phyloP scores from a whole-genome alignment of 53 echinoderm and acorn worm species.

The Mesocentrotus franciscanus region DNA sequence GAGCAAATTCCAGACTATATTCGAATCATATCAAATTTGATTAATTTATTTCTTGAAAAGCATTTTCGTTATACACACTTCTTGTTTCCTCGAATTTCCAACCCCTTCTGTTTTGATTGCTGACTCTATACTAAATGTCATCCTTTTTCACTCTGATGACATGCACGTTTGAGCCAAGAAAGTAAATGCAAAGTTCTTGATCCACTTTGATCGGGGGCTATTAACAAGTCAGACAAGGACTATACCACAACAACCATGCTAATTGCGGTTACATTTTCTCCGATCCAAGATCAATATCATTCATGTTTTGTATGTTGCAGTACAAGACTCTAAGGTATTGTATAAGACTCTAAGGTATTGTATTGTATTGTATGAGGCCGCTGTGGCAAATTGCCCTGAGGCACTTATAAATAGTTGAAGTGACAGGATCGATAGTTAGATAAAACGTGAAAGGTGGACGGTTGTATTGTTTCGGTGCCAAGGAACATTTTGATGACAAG shows the following conservation, averaged over 20 bases:
- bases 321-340: not conserved
- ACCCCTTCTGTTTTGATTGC: too few relatives aligned
- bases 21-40: too few relatives aligned
- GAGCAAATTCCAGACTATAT: too few relatives aligned
- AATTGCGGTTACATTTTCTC: not conserved
- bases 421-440: not conserved
- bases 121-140: not conserved
- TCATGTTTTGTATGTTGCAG: not conserved
- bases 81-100: too few relatives aligned
- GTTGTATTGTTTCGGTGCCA: not conserved
- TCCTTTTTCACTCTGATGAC: not conserved
- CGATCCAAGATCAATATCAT: not conserved
- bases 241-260: not conserved
- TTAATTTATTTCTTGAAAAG: too few relatives aligned
- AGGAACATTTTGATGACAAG: conserved; percentile 15
- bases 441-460: not conserved
- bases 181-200: not conserved
- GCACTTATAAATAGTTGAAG: conserved; percentile 16
- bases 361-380: not conserved
- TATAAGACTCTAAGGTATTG: not conserved
- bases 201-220: not conserved
- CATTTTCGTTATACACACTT: too few relatives aligned
- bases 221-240: not conserved
- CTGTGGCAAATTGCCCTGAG: conserved; percentile 20
- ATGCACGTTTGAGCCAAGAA: not conserved